Base-by-base conservation (phyloP, 2,888 invertebrate species). In the Andrena trimmerana region DNA sequence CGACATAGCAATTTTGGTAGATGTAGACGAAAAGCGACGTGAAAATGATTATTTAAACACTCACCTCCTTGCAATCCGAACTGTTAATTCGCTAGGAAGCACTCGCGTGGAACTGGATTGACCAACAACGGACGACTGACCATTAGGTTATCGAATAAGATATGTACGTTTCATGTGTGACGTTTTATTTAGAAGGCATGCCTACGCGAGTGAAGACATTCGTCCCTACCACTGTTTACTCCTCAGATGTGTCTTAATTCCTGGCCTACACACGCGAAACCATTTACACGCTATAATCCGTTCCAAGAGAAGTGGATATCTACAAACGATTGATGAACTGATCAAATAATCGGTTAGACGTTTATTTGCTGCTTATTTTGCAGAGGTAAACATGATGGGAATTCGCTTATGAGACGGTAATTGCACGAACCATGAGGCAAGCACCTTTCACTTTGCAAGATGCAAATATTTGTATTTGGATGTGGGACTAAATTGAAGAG, bases 121-220 rank as follows among this genome's bases (percentile, higher is more conserved):
- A 63, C 54, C 16, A 79, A 50, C 79, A 78, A 24, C 20, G 36
- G 29, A 52, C 57, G 29, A 72, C 72, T 81, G 66, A 31, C 63
- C 63, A 54, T 20, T 50, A 62, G 79, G 67, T 81, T 78, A 81
- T 81, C 81, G 72, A 48, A 8, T 42, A 10, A 33, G 62, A 72
- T 78, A 72, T 4, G 42, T 48, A 57, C 6, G 42, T 48, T 62
- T 48, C 16, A 29, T 57, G 10, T 48, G 4, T 42, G 66, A 54
- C 27, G 66, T 57, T 80, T 66, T 62, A 33, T 63, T 36, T 33
- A 67, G n/a, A 66, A 50, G n/a, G 13, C 31, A 27, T 79, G 59
- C 50, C 31, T 48, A 31, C 7, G 42, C 8, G 57, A 67, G 24
- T 57, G 50, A 50, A 79, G 48, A n/a, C 68, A 57, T 50, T 33